phyloP scores from a whole-genome alignment of 1,140 invertebrate genomes.

The Drosophila watanabei region DNA sequence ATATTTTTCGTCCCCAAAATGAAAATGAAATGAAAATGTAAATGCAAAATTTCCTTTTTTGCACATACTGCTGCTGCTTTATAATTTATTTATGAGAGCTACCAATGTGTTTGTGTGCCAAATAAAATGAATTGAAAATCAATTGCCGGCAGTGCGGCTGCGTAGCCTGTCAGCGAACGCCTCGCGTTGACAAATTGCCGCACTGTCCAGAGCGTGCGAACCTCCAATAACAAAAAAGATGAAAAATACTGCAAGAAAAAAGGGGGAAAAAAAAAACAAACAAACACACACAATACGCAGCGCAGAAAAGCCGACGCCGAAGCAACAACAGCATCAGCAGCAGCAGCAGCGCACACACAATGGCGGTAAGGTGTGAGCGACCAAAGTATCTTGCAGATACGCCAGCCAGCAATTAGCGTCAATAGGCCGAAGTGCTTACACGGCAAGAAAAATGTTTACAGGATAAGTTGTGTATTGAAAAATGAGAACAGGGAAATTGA shows the following conservation, averaged over 20 bases:
- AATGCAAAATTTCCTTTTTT: constrained; percentile 71
- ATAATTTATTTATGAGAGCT: constrained; percentile 61
- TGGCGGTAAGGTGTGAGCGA: constrained; percentile 35
- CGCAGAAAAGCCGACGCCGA: constrained; percentile 27
- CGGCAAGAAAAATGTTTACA: neutral
- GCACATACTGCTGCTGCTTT: constrained; percentile 34
- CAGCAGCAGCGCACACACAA: constrained; percentile 17
- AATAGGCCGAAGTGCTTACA: constrained; percentile 49
- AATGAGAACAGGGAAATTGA: neutral
- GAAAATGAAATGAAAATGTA: constrained; percentile 27
- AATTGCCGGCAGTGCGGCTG: constrained; percentile 66
- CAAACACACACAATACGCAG: constrained; percentile 21
- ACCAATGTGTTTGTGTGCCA: constrained; percentile 14
- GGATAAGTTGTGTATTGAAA: neutral
- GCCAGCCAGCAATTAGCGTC: constrained; percentile 75
- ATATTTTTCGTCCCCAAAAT: constrained; percentile 35
- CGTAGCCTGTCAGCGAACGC: constrained; percentile 70
- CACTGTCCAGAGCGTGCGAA: constrained; percentile 63
- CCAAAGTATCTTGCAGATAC: constrained; percentile 67
- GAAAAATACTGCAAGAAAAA: constrained; percentile 14
- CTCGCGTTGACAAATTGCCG: constrained; percentile 72
- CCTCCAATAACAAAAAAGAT: constrained; percentile 37
- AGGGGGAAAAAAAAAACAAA: neutral
- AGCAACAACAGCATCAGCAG: constrained; percentile 31
- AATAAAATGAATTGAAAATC: constrained; percentile 47